phyloP scores from a whole-genome alignment of 2,888 invertebrate species.

The Camponotus fellah region DNA sequence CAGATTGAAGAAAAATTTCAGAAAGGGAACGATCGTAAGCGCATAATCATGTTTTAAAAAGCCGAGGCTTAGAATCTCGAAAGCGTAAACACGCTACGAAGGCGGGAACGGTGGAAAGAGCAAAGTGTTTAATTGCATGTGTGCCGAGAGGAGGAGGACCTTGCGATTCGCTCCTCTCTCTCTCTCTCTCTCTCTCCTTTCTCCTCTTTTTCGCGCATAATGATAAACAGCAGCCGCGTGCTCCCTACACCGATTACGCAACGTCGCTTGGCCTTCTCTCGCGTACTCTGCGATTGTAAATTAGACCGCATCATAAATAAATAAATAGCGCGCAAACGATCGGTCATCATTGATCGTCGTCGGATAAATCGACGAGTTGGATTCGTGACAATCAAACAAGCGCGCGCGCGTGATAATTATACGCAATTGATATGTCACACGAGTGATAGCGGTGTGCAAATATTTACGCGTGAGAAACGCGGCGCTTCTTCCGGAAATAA shows the following conservation, averaged over 20 bases:
- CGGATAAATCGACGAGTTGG: background rate
- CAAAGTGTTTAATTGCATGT: constrained; percentile 69
- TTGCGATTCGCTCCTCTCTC: constrained; percentile 54
- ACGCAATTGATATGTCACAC: constrained; percentile 55
- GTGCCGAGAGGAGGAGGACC: constrained; percentile 67
- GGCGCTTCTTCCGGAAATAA: constrained; percentile 37
- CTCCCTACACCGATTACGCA: constrained; percentile 77
- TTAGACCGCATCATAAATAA: constrained; percentile 79
- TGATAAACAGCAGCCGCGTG: constrained; percentile 77
- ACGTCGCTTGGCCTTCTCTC: constrained; percentile 78
- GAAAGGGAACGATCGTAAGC: background rate
- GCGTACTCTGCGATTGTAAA: constrained; percentile 75
- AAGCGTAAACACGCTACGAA: constrained; percentile 33
- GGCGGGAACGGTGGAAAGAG: constrained; percentile 45
- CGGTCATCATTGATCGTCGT: background rate
- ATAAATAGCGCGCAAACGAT: constrained; percentile 78
- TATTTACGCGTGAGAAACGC: constrained; percentile 49
- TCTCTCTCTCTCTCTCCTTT: constrained; percentile 35
- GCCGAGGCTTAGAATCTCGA: constrained; percentile 7
- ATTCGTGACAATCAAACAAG: background rate
- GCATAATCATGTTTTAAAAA: constrained; percentile 15
- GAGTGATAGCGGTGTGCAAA: constrained; percentile 59
- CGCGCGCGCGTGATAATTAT: constrained; percentile 62
- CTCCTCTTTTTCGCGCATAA: constrained; percentile 68
- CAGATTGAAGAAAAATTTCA: background rate